Evolutionary conservation across 2,888 invertebrate species (phyloP).

Genomic region (Patella ulyssiponensis): DNA sequence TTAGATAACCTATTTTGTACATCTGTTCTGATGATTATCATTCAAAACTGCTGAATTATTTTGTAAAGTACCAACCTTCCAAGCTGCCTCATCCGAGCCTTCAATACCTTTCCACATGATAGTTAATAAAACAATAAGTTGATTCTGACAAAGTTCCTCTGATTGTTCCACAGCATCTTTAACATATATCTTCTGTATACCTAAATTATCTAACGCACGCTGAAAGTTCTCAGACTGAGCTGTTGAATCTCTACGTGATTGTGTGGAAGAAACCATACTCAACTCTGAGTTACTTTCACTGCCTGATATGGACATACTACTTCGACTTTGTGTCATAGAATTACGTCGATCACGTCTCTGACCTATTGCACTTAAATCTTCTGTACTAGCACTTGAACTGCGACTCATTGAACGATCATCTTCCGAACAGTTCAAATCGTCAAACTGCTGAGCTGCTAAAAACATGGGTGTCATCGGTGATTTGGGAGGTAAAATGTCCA

Average conservation of each 20-base stretch:
- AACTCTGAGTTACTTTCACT: constrained; percentile 27
- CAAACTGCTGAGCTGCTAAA: constrained; percentile 46
- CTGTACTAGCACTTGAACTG: constrained; percentile 64
- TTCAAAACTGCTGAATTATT: neutral
- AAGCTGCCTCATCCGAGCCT: constrained; percentile 75
- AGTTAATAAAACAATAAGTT: constrained; percentile 76
- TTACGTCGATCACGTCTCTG: constrained; percentile 38
- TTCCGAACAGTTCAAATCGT: constrained; percentile 47
- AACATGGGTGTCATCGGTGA: constrained; percentile 56
- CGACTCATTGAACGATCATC: constrained; percentile 55
- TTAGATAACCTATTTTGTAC: too few relatives aligned
- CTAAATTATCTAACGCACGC: constrained; percentile 56
- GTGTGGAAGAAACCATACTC: neutral
- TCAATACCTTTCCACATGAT: constrained; percentile 78
- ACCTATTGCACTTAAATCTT: constrained; percentile 54
- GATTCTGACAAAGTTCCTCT: constrained; percentile 77
- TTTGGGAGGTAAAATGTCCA: constrained; percentile 17
- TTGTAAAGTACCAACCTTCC: constrained; percentile 73
- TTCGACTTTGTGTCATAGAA: constrained; percentile 17
- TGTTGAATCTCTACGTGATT: constrained; percentile 31
- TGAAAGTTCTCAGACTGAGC: constrained; percentile 46
- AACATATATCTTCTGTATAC: constrained; percentile 51
- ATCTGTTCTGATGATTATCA: too few relatives aligned
- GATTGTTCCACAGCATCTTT: constrained; percentile 68
- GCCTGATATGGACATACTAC: constrained; percentile 17